phyloP scores from a whole-genome alignment of 1,140 invertebrate species.

The Drosophila carrolli region DNA sequence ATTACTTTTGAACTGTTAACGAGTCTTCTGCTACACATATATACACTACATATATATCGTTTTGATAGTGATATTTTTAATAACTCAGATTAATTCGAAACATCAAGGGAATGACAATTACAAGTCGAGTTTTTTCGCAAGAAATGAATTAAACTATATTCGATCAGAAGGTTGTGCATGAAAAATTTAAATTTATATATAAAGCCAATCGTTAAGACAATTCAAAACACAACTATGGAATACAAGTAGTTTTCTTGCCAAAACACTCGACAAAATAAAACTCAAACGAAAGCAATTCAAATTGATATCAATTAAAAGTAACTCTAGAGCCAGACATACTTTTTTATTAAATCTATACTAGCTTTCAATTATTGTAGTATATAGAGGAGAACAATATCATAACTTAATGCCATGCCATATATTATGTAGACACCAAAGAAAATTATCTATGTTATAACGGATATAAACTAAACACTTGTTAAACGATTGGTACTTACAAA shows the following conservation, averaged over 20 bases:
- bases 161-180: slow-evolving; percentile 20
- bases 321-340: slow-evolving; percentile 40
- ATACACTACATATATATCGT: slow-evolving; percentile 54
- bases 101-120: slow-evolving; percentile 15
- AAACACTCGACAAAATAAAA: slow-evolving; percentile 6
- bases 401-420: slow-evolving; percentile 73
- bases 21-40: slow-evolving; percentile 62
- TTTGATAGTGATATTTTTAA: slow-evolving; percentile 53
- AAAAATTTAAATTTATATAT: background rate
- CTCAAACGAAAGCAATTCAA: slow-evolving; percentile 32
- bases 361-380: slow-evolving; percentile 59
- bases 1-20: slow-evolving; percentile 72
- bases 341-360: slow-evolving; percentile 57
- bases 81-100: slow-evolving; percentile 24
- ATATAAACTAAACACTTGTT: slow-evolving; percentile 70
- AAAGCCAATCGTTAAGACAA: background rate
- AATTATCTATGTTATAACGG: slow-evolving; percentile 51
- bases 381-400: slow-evolving; percentile 60
- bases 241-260: slow-evolving; percentile 5
- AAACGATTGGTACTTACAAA: slow-evolving; percentile 77
- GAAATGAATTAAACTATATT: slow-evolving; percentile 20
- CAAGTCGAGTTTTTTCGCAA: slow-evolving; percentile 27
- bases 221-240: background rate
- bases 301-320: slow-evolving; percentile 41
- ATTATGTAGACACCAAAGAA: slow-evolving; percentile 60